Percentiles rank a stretch among this genome's conserved stretches.
phyloP scores from a whole-genome alignment of 2,797 vertebrate species.

The Clamator glandarius region DNA sequence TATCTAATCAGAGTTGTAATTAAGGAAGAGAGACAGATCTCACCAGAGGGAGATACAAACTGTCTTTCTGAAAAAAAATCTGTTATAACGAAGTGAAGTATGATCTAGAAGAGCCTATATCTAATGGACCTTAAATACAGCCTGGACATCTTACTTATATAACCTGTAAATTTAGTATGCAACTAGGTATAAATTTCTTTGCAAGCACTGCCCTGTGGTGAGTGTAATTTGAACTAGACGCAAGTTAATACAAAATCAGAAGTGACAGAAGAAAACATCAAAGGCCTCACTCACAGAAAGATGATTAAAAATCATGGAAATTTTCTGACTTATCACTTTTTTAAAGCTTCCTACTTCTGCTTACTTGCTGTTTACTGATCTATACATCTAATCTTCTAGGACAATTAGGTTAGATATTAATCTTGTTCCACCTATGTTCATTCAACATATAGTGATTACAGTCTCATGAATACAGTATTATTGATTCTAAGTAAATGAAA shows the following conservation, averaged over 20 bases:
- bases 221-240: neutral
- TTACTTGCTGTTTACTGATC: neutral
- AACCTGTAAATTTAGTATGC: neutral
- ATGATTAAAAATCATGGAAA: neutral
- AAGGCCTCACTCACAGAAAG: neutral
- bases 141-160: neutral
- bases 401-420: neutral
- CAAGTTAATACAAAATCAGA: neutral
- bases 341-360: neutral
- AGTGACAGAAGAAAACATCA: neutral
- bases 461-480: neutral
- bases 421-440: neutral
- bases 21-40: neutral
- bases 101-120: neutral
- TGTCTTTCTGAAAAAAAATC: neutral
- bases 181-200: neutral
- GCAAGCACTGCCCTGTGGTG: neutral
- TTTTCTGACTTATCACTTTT: neutral
- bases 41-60: neutral
- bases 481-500: neutral
- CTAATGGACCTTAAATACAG: neutral
- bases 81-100: neutral
- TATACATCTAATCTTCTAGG: neutral
- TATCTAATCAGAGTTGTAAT: conserved; percentile 4
- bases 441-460: neutral